These are phyloP conservation scores for Agonopterix alstromeriana DNA, from an alignment of 2,888 invertebrate genomes.

Conservation along the genomic window DNA sequence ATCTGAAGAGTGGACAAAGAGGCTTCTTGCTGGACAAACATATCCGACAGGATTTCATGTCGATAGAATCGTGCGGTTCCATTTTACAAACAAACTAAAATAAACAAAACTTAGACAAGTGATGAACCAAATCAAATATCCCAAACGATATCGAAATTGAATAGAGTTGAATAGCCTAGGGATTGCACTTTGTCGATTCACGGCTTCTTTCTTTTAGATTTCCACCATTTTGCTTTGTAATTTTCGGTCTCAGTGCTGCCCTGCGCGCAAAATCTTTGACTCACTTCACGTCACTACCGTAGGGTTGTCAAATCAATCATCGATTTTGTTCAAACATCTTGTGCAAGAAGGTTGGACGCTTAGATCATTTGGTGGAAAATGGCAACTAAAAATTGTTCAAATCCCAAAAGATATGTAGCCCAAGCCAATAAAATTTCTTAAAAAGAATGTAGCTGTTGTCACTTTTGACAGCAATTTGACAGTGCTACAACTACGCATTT, in stretches of 20 bases:
- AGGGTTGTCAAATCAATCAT: no score
- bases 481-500: no score
- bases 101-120: slow-evolving; percentile 13
- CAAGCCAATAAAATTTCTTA: no score
- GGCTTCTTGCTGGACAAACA: slow-evolving; percentile 61
- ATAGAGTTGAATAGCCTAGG: slow-evolving; percentile 9
- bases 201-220: not conserved
- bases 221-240: slow-evolving; percentile 9
- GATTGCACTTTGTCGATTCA: slow-evolving; percentile 9
- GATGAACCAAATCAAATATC: slow-evolving; percentile 32
- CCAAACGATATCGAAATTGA: slow-evolving; percentile 23
- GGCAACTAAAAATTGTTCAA: no score
- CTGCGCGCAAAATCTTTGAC: not conserved
- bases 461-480: no score
- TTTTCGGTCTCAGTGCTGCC: not conserved
- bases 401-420: no score
- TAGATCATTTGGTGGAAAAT: no score
- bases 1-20: slow-evolving; percentile 63
- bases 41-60: slow-evolving; percentile 63
- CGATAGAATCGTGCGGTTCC: slow-evolving; percentile 37
- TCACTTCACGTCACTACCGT: slow-evolving; percentile 5
- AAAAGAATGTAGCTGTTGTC: no score
- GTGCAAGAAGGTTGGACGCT: no score
- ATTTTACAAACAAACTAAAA: slow-evolving; percentile 29
- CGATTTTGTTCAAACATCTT: no score